These are phyloP conservation scores for Copsychus sechellarum DNA, from an alignment of 2,113 vertebrate species.

Conservation along the genomic window DNA sequence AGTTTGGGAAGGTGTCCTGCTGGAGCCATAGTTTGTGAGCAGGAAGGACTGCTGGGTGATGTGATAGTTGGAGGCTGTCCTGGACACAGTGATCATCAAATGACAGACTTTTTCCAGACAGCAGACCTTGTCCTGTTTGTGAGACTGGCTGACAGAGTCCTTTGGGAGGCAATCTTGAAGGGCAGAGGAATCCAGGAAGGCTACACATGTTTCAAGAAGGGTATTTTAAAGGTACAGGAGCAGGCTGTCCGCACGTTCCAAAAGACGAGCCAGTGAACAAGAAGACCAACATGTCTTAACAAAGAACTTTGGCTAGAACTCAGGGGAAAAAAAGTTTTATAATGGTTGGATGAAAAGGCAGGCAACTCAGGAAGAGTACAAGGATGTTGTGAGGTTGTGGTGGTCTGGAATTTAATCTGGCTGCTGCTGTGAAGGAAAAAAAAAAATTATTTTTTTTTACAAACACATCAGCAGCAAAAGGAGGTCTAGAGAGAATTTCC, in stretches of 20 bases:
- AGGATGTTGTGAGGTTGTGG: not conserved
- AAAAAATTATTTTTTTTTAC: rapidly evolving
- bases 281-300: not conserved
- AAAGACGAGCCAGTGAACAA: not conserved
- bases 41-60: not conserved
- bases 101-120: not conserved
- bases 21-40: not conserved
- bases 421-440: not conserved
- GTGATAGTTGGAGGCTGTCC: not conserved
- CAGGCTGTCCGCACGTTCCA: not conserved
- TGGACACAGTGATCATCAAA: not conserved
- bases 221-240: not conserved
- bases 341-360: not conserved
- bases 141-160: not conserved
- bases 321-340: not conserved
- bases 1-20: rapidly evolving
- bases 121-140: not conserved
- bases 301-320: not conserved
- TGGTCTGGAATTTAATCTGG: not conserved
- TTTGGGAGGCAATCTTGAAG: not conserved
- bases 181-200: not conserved
- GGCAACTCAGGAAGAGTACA: not conserved
- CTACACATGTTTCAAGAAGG: not conserved
- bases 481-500: not conserved
- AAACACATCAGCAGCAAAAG: not conserved